Percentiles rank a stretch among this genome's conserved stretches.
Evolutionary conservation across 92 coral and sea anemone species (phyloP).

Genomic region (Nematostella vectensis): DNA sequence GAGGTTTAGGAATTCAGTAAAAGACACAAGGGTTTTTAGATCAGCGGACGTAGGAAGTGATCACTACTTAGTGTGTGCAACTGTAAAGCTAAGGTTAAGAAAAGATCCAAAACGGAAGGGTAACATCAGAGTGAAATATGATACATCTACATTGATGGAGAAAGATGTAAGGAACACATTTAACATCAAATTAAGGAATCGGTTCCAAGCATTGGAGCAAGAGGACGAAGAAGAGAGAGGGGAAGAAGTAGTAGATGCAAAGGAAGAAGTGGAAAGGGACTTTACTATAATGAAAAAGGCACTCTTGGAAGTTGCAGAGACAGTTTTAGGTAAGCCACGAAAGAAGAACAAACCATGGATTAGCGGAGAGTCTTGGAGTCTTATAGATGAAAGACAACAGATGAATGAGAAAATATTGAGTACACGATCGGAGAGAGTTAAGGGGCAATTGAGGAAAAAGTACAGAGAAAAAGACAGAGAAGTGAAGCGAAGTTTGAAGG

Average conservation of each 20-base stretch:
- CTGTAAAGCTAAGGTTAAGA: conserved; percentile 20
- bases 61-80: conserved; percentile 21
- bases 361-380: conserved; percentile 10
- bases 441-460: conserved; percentile 20
- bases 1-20: conserved; percentile 29
- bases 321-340: conserved; percentile 6
- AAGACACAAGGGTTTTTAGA: conserved; percentile 33
- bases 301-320: no score
- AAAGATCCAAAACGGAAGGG: conserved; percentile 10
- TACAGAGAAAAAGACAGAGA: conserved; percentile 27
- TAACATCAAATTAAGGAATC: conserved; percentile 20
- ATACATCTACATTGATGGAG: conserved; percentile 13
- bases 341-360: conserved; percentile 25
- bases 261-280: no score
- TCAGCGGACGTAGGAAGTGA: conserved; percentile 44
- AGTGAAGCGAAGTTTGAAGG: conserved; percentile 26
- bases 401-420: conserved; percentile 4
- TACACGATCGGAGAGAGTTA: conserved; percentile 24
- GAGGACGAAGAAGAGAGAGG: conserved; percentile 1
- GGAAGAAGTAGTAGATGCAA: no score
- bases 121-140: conserved; percentile 19
- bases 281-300: no score
- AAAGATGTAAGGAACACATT: conserved; percentile 23
- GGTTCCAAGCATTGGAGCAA: conserved; percentile 14
- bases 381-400: conserved; percentile 9